Evolutionary conservation across 2,797 vertebrate species (phyloP), one percentile per base, ranked within the genome.

Genomic region (Vespertilio murinus): DNA sequence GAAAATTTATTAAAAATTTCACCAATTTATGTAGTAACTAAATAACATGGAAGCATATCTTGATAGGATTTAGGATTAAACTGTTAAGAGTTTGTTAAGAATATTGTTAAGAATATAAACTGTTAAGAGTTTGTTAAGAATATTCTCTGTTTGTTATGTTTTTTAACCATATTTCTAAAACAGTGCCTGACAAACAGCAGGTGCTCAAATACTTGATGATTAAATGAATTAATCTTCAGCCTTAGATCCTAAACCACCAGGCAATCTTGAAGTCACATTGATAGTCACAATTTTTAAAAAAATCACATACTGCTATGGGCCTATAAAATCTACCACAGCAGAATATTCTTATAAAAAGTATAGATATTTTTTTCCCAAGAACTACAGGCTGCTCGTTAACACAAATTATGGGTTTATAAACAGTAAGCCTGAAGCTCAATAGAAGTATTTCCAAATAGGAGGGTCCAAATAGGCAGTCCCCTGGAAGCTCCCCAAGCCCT

Each of bases 261-360:
- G 42, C 8, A 93, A 80, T 83, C 42, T 23, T 84, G 17, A 96
- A 86, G 69, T 61, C 38, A n/a, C 35, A 93, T 28, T 40, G 84
- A 17, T 9, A 79, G 73, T 77, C 38, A 90, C 40, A 92, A 77
- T 67, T n/a, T n/a, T n/a, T 86, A 84, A 64, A 64, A 16, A 94
- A 91, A 61, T 45, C 18, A 90, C 18, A 52, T 14, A 61, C 4
- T 90, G 25, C 33, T 87, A 69, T 11, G 8, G 30, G 49, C 6
- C 38, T 45, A 74, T 54, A 42, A 87, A 23, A 8, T 74, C 20
- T 74, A 88, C 9, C 30, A 83, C 0, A 74, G 71, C 42, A 95
- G 20, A 91, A 88, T 88, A 82, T 42, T 69, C 47, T 88, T 40
- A 93, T 47, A 42, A 78, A 95, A 91, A 65, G 11, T 22, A 20